phyloP scores from a whole-genome alignment of 2,888 invertebrate genomes.

The Chrysina gloriosa region DNA sequence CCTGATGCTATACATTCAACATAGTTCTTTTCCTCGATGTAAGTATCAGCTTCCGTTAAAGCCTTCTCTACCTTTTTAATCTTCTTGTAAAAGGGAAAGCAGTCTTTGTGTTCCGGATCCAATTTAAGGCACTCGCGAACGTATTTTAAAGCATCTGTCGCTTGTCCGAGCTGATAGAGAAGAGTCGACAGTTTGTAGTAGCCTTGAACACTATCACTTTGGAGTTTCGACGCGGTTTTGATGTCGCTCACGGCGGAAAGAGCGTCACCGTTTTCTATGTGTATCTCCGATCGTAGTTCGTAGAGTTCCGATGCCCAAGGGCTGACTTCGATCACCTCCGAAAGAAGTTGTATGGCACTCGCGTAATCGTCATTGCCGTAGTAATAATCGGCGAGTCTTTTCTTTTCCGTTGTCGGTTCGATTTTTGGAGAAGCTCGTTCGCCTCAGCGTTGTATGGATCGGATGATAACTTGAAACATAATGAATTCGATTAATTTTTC shows the following conservation, averaged over 20 bases:
- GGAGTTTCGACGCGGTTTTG: conserved; percentile 88
- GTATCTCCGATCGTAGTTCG: conserved; percentile 87
- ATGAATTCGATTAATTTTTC: too few species aligned
- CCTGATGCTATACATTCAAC: conserved; percentile 77
- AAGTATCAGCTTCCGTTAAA: conserved; percentile 74
- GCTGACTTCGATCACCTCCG: conserved; percentile 79
- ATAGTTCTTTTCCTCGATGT: conserved; percentile 73
- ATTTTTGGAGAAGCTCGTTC: conserved; percentile 75
- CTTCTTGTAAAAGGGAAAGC: conserved; percentile 96
- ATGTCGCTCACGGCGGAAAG: conserved; percentile 92
- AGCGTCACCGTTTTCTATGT: conserved; percentile 81
- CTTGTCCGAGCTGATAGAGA: conserved; percentile 91
- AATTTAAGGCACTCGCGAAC: conserved; percentile 96
- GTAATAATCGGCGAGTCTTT: conserved; percentile 74
- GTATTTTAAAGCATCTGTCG: conserved; percentile 90
- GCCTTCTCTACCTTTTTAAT: conserved; percentile 92
- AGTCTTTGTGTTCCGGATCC: conserved; percentile 97
- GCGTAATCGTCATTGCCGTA: conserved; percentile 69
- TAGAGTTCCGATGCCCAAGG: conserved; percentile 91
- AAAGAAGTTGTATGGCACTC: conserved; percentile 74
- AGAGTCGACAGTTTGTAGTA: conserved; percentile 85
- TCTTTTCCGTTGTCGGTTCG: conserved; percentile 72
- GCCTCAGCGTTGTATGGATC: conserved; percentile 87
- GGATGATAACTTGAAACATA: conserved; percentile 67
- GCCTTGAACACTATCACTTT: conserved; percentile 92